Evolutionary conservation across 2,888 invertebrate species (phyloP), one percentile per base, ranked within the genome.

Genomic region (Acleris holmiana): DNA sequence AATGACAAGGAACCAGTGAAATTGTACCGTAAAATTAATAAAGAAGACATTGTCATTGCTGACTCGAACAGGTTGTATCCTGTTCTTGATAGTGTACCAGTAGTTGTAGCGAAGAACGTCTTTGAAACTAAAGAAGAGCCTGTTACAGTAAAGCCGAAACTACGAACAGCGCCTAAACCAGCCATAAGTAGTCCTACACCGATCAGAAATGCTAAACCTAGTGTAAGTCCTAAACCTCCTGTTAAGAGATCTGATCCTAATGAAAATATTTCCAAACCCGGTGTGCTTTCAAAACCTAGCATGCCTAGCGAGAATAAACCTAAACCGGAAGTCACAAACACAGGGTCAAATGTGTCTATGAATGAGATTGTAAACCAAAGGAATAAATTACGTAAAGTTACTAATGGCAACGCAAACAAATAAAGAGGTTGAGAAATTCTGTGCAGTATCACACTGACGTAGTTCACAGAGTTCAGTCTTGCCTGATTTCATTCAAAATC

Each of bases 281-380:
- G 18, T 19, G 29, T n/a, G 13, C 46, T 29, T 4, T 21, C 54
- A 0, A 54, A 58, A 44, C 58, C 53, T n/a, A 51, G 10, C 46
- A 8, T 53, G 23, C 10, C 25, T 15, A 21, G 29, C 17, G 62
- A 64, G 19, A 58, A 67, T 66, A 82, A 83, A 75, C 77, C 83
- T 75, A 80, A 79, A 70, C 74, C 94, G 13, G 93, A 94, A 61
- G 95, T 95, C 71, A 91, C 93, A 67, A 94, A 93, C 62, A 88
- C 93, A 58, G 94, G 93, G 67, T 85, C 96, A 63, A 35, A 35
- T 35, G 90, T 94, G 4, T 95, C 94, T 3, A 95, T 95, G 47
- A 96, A 95, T 78, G 89, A 92, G 67, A 83, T 83, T 77, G 49
- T 70, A 10, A 59, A 61, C 15, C 68, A 69, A 46, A 41, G 58